phyloP scores from a whole-genome alignment of 1,140 invertebrate genomes.

The Bombus superbus region DNA sequence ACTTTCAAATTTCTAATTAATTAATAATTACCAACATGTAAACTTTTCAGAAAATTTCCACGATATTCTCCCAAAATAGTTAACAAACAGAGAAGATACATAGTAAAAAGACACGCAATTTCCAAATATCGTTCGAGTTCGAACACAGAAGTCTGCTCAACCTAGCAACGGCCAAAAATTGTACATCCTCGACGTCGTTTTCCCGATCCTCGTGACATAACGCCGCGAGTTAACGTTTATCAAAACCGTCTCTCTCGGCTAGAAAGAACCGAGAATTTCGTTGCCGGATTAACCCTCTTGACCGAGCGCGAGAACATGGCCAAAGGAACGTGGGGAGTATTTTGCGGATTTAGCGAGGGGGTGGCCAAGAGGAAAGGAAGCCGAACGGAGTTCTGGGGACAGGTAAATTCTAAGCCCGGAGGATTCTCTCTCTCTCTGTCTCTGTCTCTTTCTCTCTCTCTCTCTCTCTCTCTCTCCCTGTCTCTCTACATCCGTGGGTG shows the following conservation, averaged over 20 bases:
- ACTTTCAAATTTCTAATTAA: no score
- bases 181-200: no score
- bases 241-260: slow-evolving; percentile 1
- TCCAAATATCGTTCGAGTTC: background rate
- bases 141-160: background rate
- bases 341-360: background rate
- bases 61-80: no score
- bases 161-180: no score
- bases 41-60: no score
- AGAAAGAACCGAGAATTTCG: slow-evolving; percentile 39
- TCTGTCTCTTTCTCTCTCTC: background rate
- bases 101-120: no score
- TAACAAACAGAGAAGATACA: no score
- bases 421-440: slow-evolving; percentile 55
- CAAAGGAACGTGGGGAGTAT: slow-evolving; percentile 40
- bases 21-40: no score
- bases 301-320: slow-evolving; percentile 54
- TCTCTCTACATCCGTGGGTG: slow-evolving; percentile 41
- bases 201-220: no score
- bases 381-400: background rate
- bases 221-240: slow-evolving; percentile 6
- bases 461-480: no score
- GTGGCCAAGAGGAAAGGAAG: slow-evolving; percentile 27
- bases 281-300: slow-evolving; percentile 58
- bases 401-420: slow-evolving; percentile 71